Percentiles rank a stretch among this genome's conserved stretches.
phyloP scores from a whole-genome alignment of 1,140 invertebrate genomes.

The Atta colombica region DNA sequence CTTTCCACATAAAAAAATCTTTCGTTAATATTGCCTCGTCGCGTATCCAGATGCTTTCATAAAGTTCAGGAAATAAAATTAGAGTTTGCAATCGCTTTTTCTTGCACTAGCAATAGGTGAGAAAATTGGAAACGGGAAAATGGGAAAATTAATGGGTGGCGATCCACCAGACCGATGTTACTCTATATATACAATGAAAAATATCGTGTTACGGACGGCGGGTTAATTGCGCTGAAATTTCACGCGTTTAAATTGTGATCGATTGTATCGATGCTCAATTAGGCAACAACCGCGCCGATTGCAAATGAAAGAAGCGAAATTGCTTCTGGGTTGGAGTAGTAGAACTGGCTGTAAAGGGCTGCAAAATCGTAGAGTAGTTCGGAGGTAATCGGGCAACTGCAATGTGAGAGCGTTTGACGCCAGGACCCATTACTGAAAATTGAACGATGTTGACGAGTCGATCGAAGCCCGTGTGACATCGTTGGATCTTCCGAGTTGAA shows the following conservation, averaged over 20 bases:
- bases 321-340: background rate
- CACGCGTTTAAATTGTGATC: constrained; percentile 45
- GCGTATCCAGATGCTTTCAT: background rate
- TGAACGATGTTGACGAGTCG: constrained; percentile 65
- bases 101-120: background rate
- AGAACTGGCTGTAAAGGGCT: background rate
- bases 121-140: constrained; percentile 17
- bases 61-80: background rate
- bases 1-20: background rate
- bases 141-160: constrained; percentile 2
- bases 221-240: constrained; percentile 47
- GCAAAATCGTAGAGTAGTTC: constrained; percentile 38
- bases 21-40: background rate
- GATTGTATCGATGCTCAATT: constrained; percentile 38
- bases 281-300: constrained; percentile 1
- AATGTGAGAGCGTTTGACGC: constrained; percentile 58
- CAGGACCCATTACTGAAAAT: constrained; percentile 73
- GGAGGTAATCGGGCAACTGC: constrained; percentile 53
- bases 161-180: constrained; percentile 1
- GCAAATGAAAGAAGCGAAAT: constrained; percentile 34
- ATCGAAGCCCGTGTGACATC: constrained; percentile 44
- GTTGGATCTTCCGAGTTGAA: constrained; percentile 41
- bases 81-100: constrained; percentile 13
- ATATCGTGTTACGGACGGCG: constrained; percentile 6
- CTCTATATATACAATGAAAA: constrained; percentile 1